phyloP scores from a whole-genome alignment of 2,113 vertebrate genomes.

The Charadrius vociferus region DNA sequence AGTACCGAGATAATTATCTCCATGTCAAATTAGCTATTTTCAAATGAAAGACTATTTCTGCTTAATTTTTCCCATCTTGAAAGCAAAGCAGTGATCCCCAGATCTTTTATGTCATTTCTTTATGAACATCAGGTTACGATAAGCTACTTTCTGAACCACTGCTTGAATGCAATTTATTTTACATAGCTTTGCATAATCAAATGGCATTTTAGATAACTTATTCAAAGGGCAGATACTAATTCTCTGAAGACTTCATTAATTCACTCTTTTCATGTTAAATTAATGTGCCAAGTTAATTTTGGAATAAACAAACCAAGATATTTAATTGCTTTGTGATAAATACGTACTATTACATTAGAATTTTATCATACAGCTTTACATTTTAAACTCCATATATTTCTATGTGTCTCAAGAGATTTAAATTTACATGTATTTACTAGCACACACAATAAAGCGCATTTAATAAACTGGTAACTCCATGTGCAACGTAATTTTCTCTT shows the following conservation, averaged over 20 bases:
- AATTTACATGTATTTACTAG: neutral
- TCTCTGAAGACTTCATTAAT: conserved; percentile 77
- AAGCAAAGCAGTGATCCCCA: conserved; percentile 21
- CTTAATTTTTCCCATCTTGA: conserved; percentile 51
- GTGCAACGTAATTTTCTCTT: neutral
- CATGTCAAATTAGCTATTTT: conserved; percentile 44
- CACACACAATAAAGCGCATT: neutral
- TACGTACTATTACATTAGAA: neutral
- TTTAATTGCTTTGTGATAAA: conserved; percentile 62
- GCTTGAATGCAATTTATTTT: conserved; percentile 78
- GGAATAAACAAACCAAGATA: conserved; percentile 60
- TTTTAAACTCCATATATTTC: neutral
- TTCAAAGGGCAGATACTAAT: conserved; percentile 73
- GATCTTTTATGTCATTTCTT: conserved; percentile 55
- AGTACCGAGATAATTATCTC: conserved; percentile 55
- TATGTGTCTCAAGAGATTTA: neutral
- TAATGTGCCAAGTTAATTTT: conserved; percentile 70
- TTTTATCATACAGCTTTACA: conserved; percentile 27
- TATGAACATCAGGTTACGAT: conserved; percentile 65
- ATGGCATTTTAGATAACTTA: conserved; percentile 74
- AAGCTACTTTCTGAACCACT: conserved; percentile 73
- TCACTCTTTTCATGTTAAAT: conserved; percentile 74
- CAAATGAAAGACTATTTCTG: conserved; percentile 38
- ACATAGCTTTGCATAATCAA: conserved; percentile 77
- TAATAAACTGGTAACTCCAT: neutral